A percentile compares a stretch with the other conserved stretches of the same genome.
These are phyloP conservation scores for Pseudanteris insignis DNA, from an alignment of 2,888 invertebrate species.

Conservation along the genomic window DNA sequence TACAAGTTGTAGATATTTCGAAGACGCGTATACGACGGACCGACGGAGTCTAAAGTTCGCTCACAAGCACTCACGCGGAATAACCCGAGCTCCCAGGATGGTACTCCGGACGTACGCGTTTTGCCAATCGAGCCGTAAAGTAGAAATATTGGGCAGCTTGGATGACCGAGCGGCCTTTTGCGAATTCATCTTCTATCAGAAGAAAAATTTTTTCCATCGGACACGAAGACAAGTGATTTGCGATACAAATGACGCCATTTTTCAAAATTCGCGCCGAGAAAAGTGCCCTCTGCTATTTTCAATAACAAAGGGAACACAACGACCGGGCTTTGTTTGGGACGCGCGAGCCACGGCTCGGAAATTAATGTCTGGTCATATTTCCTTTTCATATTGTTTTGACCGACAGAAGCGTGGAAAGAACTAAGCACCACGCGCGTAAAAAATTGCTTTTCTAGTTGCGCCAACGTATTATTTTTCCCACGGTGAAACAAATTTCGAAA, in stretches of 20 bases:
- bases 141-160: slow-evolving; percentile 25
- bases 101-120: slow-evolving; percentile 30
- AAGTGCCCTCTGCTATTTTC: slow-evolving; percentile 6
- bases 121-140: slow-evolving; percentile 17
- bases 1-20: slow-evolving; percentile 25
- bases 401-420: slow-evolving; percentile 33
- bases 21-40: slow-evolving; percentile 7
- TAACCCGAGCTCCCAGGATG: slow-evolving; percentile 22
- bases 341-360: slow-evolving; percentile 13
- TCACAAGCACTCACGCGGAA: slow-evolving; percentile 25
- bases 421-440: slow-evolving; percentile 21
- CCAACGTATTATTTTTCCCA: slow-evolving; percentile 21
- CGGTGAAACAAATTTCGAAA: slow-evolving; percentile 17
- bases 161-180: slow-evolving; percentile 17
- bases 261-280: slow-evolving; percentile 6
- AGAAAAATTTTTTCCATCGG: too few relatives aligned
- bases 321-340: slow-evolving; percentile 24
- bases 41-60: slow-evolving; percentile 23
- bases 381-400: slow-evolving; percentile 35
- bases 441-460: slow-evolving; percentile 28
- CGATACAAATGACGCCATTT: slow-evolving; percentile 8
- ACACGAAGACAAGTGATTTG: too few relatives aligned
- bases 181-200: not conserved
- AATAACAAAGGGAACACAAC: slow-evolving; percentile 10
- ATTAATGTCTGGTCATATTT: slow-evolving; percentile 32